Percentiles rank a stretch among this genome's conserved stretches.
Evolutionary conservation across 2,113 vertebrate genomes (phyloP).

Genomic region (Rutilus rutilus): DNA sequence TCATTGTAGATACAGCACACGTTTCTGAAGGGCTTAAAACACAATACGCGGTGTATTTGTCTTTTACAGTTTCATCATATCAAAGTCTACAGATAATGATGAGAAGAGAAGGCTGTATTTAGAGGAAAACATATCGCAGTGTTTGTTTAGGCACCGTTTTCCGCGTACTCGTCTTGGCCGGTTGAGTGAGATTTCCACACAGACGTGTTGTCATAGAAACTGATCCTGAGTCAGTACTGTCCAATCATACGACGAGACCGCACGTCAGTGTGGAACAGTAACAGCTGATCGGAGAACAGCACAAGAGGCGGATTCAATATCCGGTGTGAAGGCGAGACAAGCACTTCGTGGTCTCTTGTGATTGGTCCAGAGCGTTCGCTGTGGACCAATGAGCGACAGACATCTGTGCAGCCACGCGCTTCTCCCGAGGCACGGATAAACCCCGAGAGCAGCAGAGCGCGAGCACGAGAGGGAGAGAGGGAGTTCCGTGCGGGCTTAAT

Average conservation of each 20-base stretch:
- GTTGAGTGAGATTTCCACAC: neutral
- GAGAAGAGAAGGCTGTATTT: neutral
- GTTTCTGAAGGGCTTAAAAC: neutral
- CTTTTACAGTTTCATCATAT: neutral
- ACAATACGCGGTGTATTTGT: neutral
- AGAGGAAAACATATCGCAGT: neutral
- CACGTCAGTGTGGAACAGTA: no score
- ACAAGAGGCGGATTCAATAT: conserved; percentile 52
- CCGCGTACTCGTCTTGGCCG: neutral
- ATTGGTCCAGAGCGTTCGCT: conserved; percentile 69
- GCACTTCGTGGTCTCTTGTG: conserved; percentile 75
- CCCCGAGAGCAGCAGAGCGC: neutral
- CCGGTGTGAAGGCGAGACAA: conserved; percentile 46
- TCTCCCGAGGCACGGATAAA: conserved; percentile 70
- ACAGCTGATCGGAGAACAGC: neutral
- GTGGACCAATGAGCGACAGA: conserved; percentile 72
- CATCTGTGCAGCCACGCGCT: conserved; percentile 87
- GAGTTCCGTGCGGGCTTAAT: neutral
- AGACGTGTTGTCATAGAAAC: neutral
- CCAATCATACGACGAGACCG: neutral
- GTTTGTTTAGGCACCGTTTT: neutral
- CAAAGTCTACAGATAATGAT: neutral
- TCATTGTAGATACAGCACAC: neutral
- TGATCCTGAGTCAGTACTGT: conserved; percentile 10
- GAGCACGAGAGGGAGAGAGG: neutral